Evolutionary conservation across 2,113 vertebrate genomes (phyloP).

Genomic region (Meleagris gallopavo): DNA sequence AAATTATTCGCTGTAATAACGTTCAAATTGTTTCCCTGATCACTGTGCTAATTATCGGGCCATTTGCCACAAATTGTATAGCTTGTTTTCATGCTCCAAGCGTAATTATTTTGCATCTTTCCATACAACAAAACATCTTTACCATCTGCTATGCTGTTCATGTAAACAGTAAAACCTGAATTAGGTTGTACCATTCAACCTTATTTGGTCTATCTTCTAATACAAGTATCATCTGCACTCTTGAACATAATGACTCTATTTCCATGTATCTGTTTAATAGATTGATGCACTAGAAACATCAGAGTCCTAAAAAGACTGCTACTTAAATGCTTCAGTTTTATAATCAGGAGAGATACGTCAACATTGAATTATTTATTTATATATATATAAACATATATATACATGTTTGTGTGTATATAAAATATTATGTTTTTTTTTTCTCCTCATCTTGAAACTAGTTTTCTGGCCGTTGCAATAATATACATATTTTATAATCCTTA

Average conservation of each 20-base stretch:
- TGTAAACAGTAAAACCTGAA: slow-evolving; percentile 21
- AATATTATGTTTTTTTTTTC: no score
- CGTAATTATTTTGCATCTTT: slow-evolving; percentile 55
- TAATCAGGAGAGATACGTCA: neutral
- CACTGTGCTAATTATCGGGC: slow-evolving; percentile 51
- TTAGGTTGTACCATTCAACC: neutral
- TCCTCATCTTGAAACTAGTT: neutral
- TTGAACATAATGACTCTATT: neutral
- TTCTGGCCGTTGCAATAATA: neutral
- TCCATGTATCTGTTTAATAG: neutral
- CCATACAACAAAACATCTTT: neutral
- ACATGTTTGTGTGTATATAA: no score
- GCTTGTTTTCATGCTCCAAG: slow-evolving; percentile 47
- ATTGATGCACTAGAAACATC: neutral
- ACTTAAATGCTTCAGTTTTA: neutral
- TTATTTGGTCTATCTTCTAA: neutral
- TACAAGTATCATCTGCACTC: neutral
- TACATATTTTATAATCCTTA: neutral
- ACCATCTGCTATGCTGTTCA: slow-evolving; percentile 23
- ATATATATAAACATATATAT: no score
- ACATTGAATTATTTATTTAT: neutral
- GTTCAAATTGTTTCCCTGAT: slow-evolving; percentile 55
- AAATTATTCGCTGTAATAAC: slow-evolving; percentile 58
- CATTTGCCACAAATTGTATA: slow-evolving; percentile 53
- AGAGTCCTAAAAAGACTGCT: neutral